These are phyloP conservation scores for Phengaris alcon DNA, from an alignment of 2,888 invertebrate genomes.

Conservation along the genomic window DNA sequence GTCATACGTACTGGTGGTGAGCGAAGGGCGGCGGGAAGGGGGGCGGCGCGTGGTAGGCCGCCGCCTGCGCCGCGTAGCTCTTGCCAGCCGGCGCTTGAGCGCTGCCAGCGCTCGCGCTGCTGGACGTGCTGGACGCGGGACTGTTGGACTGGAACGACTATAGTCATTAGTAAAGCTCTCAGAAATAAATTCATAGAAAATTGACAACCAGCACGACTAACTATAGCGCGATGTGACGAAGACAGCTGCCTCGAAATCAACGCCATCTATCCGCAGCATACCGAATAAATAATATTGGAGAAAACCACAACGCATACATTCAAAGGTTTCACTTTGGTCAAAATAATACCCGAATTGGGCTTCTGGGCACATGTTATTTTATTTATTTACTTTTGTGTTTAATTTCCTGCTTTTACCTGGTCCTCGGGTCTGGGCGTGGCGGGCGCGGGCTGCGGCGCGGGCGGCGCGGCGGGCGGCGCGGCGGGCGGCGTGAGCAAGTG, in stretches of 20 bases:
- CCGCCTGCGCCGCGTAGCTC: slow-evolving; percentile 72
- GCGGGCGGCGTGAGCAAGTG: slow-evolving; percentile 53
- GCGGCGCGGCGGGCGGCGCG: slow-evolving; percentile 31
- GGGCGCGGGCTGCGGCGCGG: background rate
- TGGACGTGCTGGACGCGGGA: slow-evolving; percentile 24
- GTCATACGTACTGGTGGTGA: slow-evolving; percentile 24
- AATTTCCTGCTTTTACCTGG: background rate
- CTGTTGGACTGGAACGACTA: slow-evolving; percentile 19
- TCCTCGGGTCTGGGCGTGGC: slow-evolving; percentile 1
- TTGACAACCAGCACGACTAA: no score
- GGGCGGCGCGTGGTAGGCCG: slow-evolving; percentile 65
- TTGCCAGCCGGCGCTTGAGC: slow-evolving; percentile 49
- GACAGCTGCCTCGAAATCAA: no score
- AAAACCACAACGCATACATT: no score
- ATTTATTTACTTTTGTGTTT: background rate
- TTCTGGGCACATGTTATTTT: no score
- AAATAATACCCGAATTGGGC: no score
- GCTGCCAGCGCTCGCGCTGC: slow-evolving; percentile 41
- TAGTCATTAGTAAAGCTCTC: background rate
- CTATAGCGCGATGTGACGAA: no score
- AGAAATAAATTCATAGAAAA: no score
- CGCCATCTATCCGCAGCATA: no score
- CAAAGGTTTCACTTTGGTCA: no score
- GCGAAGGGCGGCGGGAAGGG: slow-evolving; percentile 57
- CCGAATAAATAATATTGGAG: no score